Base-by-base conservation (phyloP, 2,113 vertebrate species). In the Nothocercus nigrocapillus region DNA sequence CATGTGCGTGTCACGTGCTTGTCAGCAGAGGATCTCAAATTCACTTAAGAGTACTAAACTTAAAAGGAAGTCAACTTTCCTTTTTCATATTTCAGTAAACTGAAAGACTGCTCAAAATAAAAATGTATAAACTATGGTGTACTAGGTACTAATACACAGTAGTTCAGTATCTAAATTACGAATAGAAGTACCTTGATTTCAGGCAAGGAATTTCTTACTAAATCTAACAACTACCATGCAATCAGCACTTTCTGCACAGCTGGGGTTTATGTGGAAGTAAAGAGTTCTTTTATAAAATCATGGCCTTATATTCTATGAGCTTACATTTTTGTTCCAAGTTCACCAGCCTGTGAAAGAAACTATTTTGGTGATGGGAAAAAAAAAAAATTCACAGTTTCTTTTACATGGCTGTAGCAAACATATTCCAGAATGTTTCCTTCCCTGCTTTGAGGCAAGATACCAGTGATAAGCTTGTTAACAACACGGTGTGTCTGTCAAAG, bases 141-240 rank as follows among this genome's bases (percentile, higher is more conserved):
- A 61, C 47, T 67, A 88, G 51, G 38, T 49, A 21, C 49, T 22
- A 49, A 49, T 19, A 49, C 38, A 85, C 30, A 76, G 20, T 34
- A 25, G 54, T 42, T 78, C 19, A 42, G 47, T 53, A 79, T 72
- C 25, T 84, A 87, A 84, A 92, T 34, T 58, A 58, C 18, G 17
- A 70, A 25, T 34, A 69, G n/a, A 47, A 69, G 67, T 51, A 70
- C 45, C 49, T 49, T 72, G 36, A 79, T 90, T 90, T 92, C 74
- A 82, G 80, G 81, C 66, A 82, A 76, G 25, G 62, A 76, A 79
- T 90, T 93, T 88, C 36, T 36, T 79, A 79, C 62, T 92, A 84
- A 84, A 95, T 88, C 93, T 90, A 95, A 95, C 82, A 81, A 81
- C 73, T 68, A 85, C 78, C 86, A 53, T 90, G 82, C 90, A 92